Percentiles rank a stretch among this genome's conserved stretches.
These are phyloP conservation scores for Corythornis cristatus DNA, from an alignment of 2,113 vertebrate species.

Conservation along the genomic window DNA sequence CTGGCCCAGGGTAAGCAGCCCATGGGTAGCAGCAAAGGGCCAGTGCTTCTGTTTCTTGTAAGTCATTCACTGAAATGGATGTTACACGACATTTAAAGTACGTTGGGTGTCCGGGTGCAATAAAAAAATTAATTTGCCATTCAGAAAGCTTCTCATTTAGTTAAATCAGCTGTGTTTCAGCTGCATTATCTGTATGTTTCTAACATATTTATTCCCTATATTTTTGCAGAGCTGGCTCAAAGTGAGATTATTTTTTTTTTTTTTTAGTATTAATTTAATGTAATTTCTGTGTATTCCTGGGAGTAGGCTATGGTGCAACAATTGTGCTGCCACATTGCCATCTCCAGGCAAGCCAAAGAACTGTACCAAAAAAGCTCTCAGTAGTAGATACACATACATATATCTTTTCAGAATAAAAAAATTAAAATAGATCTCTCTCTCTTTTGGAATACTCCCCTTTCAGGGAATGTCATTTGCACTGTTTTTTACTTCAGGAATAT, in stretches of 20 bases:
- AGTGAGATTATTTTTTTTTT: background rate
- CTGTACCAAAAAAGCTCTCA: background rate
- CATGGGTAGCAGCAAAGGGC: background rate
- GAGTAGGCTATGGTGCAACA: background rate
- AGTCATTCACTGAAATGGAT: background rate
- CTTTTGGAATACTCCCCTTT: background rate
- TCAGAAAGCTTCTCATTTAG: slow-evolving; percentile 33
- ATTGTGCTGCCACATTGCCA: slow-evolving; percentile 42
- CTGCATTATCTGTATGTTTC: slow-evolving; percentile 34
- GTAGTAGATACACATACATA: rapidly evolving
- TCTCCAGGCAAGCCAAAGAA: slow-evolving; percentile 30
- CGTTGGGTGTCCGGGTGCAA: background rate
- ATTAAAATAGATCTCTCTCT: too few relatives aligned
- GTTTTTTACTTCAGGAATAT: background rate
- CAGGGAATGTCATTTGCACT: background rate
- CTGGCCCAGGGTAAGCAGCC: background rate
- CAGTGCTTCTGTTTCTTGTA: background rate
- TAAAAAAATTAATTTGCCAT: slow-evolving; percentile 60
- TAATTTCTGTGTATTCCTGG: background rate
- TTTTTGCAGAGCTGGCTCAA: background rate
- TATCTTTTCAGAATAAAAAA: too few relatives aligned
- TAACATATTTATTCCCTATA: background rate
- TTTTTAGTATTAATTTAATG: slow-evolving; percentile 14
- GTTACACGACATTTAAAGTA: background rate
- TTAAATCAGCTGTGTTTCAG: slow-evolving; percentile 57